phyloP scores from a whole-genome alignment of 2,888 invertebrate genomes.

The Apodemia hepburni region DNA sequence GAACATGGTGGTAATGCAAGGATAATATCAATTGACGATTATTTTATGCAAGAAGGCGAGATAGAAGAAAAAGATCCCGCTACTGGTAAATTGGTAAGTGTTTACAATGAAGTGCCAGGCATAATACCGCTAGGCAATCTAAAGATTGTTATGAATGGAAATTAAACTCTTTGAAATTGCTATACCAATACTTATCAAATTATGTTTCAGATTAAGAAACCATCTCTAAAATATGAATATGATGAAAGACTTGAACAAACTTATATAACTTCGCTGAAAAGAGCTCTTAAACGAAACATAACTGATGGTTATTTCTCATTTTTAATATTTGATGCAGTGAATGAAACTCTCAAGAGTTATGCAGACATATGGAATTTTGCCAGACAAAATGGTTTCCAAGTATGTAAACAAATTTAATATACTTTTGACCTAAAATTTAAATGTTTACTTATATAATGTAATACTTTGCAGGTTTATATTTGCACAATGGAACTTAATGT shows the following conservation, averaged over 20 bases:
- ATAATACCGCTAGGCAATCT: no score
- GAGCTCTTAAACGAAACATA: constrained; percentile 94
- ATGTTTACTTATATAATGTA: constrained; percentile 11
- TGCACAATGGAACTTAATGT: constrained; percentile 93
- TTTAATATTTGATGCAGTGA: constrained; percentile 95
- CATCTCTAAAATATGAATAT: constrained; percentile 93
- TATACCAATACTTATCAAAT: neutral
- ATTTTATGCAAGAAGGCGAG: constrained; percentile 94
- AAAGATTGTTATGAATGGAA: no score
- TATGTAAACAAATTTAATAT: constrained; percentile 50
- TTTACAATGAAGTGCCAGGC: no score
- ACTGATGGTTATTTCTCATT: constrained; percentile 90
- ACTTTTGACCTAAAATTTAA: constrained; percentile 6
- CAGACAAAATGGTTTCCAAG: constrained; percentile 92
- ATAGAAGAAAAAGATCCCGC: constrained; percentile 84
- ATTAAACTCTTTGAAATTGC: neutral
- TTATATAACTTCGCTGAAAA: constrained; percentile 90
- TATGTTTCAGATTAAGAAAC: constrained; percentile 67
- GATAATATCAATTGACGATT: constrained; percentile 96
- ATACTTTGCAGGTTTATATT: constrained; percentile 87
- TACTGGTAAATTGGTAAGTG: constrained; percentile 85
- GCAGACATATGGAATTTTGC: constrained; percentile 94
- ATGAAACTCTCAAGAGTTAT: constrained; percentile 89
- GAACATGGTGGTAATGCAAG: constrained; percentile 94
- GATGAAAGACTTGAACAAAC: constrained; percentile 90